phyloP scores from a whole-genome alignment of 1,140 invertebrate genomes.

The Propsilocerus akamusi region DNA sequence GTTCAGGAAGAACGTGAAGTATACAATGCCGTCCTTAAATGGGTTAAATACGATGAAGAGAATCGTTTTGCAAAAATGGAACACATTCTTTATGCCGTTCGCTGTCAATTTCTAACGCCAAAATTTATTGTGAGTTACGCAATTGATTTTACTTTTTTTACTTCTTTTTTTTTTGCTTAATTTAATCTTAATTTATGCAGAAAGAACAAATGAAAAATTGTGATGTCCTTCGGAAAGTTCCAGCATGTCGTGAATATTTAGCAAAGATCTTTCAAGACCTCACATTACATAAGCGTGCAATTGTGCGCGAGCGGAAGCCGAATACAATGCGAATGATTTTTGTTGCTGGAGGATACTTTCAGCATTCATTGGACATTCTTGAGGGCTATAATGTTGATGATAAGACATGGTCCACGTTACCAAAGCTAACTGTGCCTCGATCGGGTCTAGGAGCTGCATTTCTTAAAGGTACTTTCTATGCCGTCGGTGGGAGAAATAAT shows the following conservation, averaged over 20 bases:
- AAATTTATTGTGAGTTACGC: slow-evolving; percentile 36
- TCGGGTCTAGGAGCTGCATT: slow-evolving; percentile 79
- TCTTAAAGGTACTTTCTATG: slow-evolving; percentile 64
- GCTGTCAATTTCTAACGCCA: slow-evolving; percentile 82
- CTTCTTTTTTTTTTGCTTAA: slow-evolving; percentile 18
- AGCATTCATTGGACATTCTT: slow-evolving; percentile 66
- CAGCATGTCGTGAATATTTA: slow-evolving; percentile 75
- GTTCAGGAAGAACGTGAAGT: slow-evolving; percentile 80
- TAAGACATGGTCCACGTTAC: slow-evolving; percentile 59
- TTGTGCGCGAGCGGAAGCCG: slow-evolving; percentile 65
- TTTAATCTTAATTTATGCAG: too few relatives aligned
- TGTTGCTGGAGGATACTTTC: slow-evolving; percentile 72
- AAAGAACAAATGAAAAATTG: slow-evolving; percentile 81
- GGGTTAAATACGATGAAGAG: slow-evolving; percentile 77
- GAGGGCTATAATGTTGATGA: slow-evolving; percentile 78
- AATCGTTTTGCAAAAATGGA: slow-evolving; percentile 67
- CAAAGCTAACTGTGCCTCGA: slow-evolving; percentile 58
- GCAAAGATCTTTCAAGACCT: slow-evolving; percentile 78
- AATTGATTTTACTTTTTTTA: background rate
- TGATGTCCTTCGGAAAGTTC: slow-evolving; percentile 67
- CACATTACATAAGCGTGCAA: slow-evolving; percentile 60
- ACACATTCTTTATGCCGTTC: slow-evolving; percentile 65
- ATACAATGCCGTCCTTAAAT: slow-evolving; percentile 78
- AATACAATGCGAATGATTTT: slow-evolving; percentile 75
- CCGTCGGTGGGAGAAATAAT: slow-evolving; percentile 80